Evolutionary conservation across 2,113 vertebrate genomes (phyloP).

Genomic region (Sorex araneus): DNA sequence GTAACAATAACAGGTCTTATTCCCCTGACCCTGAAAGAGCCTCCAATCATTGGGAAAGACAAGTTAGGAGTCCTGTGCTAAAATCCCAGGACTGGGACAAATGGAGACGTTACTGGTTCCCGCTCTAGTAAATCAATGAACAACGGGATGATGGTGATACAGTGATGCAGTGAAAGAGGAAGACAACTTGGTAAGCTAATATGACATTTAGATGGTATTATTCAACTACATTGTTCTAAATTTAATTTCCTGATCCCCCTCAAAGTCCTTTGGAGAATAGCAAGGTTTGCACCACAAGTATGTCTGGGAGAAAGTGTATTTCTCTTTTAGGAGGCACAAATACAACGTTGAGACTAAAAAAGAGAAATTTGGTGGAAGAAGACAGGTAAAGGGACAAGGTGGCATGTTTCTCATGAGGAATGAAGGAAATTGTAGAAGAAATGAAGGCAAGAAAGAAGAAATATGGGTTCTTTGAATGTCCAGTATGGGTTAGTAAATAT

Average conservation of each 20-base stretch:
- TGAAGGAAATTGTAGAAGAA: background rate
- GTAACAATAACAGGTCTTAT: too few species aligned
- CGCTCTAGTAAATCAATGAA: too few species aligned
- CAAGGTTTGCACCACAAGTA: background rate
- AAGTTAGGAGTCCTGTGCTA: too few species aligned
- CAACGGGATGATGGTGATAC: too few species aligned
- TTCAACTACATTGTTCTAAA: background rate
- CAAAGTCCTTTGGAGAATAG: background rate
- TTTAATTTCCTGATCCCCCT: background rate
- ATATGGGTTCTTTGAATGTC: background rate
- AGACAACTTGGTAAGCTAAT: conserved; percentile 5
- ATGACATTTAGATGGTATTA: background rate
- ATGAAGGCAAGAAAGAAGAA: background rate
- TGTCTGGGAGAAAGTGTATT: background rate
- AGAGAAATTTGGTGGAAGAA: background rate
- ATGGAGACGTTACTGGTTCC: too few species aligned
- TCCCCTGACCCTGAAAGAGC: too few species aligned
- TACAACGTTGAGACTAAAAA: background rate
- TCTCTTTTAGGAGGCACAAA: background rate
- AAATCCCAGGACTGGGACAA: too few species aligned
- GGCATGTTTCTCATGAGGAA: background rate
- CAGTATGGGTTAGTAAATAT: background rate
- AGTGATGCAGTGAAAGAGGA: too few species aligned
- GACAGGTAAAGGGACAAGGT: background rate
- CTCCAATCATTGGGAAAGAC: too few species aligned